Percentiles rank a stretch among this genome's conserved stretches.
Conservation (phyloP, 2,113 vertebrate species). For the Scomber colias region DNA sequence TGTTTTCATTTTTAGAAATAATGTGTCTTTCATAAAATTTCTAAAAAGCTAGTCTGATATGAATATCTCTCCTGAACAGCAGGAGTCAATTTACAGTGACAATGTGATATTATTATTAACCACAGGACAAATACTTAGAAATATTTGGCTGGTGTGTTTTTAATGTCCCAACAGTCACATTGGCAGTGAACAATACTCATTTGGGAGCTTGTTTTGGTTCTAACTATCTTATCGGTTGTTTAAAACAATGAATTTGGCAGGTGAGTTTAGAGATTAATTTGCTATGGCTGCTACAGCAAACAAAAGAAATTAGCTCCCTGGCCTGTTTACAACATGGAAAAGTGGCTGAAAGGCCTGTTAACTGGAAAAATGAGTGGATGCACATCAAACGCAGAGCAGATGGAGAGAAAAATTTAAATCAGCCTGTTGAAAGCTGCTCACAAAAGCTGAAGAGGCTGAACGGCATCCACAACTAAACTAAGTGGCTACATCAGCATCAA, state of each 20-base stretch:
- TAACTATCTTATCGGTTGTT: not conserved
- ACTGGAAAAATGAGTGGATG: not conserved
- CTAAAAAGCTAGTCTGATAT: not conserved
- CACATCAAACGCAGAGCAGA: slow-evolving; percentile 31
- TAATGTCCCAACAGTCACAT: not conserved
- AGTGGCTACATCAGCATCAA: slow-evolving; percentile 24
- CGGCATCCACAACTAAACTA: not conserved
- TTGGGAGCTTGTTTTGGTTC: not conserved
- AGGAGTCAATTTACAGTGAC: not conserved
- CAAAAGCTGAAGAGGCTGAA: slow-evolving; percentile 24
- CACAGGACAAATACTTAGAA: not conserved
- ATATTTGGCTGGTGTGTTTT: not conserved
- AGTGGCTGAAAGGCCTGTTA: slow-evolving; percentile 24
- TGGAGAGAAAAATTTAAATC: not conserved
- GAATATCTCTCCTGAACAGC: not conserved
- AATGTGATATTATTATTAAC: not conserved
- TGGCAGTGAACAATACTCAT: not conserved
- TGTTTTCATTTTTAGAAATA: not conserved
- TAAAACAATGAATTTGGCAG: slow-evolving; percentile 13
- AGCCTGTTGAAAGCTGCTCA: slow-evolving; percentile 30
- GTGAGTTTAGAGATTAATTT: slow-evolving; percentile 7
- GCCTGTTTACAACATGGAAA: slow-evolving; percentile 15
- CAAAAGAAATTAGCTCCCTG: slow-evolving; percentile 16
- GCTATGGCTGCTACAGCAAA: not conserved
- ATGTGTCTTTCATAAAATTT: not conserved